Conservation (phyloP, 2,113 vertebrate genomes). For the Triplophysa rosa region DNA sequence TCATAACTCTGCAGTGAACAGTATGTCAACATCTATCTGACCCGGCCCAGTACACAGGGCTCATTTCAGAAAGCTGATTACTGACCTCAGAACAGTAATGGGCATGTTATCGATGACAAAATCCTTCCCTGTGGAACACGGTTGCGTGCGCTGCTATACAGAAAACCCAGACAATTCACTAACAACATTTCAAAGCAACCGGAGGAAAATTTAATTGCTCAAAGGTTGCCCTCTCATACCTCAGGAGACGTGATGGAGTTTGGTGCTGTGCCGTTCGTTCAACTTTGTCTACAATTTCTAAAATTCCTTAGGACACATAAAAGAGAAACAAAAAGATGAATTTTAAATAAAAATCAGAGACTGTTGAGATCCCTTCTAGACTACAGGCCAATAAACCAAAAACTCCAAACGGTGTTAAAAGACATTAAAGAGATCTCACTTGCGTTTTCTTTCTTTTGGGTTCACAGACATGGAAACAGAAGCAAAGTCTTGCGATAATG, state of each 20-base stretch:
- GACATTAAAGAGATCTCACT: too few species aligned
- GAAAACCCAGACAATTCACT: constrained; percentile 17
- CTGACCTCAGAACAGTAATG: constrained; percentile 54
- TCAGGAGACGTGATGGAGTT: not conserved
- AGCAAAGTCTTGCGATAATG: constrained; percentile 13
- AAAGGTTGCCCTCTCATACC: not conserved
- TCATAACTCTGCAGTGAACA: constrained; percentile 41
- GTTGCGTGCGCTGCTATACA: constrained; percentile 18
- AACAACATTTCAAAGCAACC: constrained; percentile 2
- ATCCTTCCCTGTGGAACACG: constrained; percentile 11
- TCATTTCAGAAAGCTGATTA: constrained; percentile 66
- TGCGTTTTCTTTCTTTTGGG: too few species aligned
- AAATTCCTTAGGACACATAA: too few species aligned
- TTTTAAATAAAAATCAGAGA: too few species aligned
- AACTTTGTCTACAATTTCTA: not conserved
- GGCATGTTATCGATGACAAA: constrained; percentile 10
- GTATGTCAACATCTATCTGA: constrained; percentile 38
- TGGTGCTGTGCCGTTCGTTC: not conserved
- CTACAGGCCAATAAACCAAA: too few species aligned
- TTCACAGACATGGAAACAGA: not conserved
- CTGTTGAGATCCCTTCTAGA: too few species aligned
- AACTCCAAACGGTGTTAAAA: too few species aligned
- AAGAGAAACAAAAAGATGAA: too few species aligned
- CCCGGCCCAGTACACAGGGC: constrained; percentile 16
- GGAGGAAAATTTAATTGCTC: constrained; percentile 12